phyloP scores from a whole-genome alignment of 1,140 invertebrate genomes.

The Hyphantria cunea region DNA sequence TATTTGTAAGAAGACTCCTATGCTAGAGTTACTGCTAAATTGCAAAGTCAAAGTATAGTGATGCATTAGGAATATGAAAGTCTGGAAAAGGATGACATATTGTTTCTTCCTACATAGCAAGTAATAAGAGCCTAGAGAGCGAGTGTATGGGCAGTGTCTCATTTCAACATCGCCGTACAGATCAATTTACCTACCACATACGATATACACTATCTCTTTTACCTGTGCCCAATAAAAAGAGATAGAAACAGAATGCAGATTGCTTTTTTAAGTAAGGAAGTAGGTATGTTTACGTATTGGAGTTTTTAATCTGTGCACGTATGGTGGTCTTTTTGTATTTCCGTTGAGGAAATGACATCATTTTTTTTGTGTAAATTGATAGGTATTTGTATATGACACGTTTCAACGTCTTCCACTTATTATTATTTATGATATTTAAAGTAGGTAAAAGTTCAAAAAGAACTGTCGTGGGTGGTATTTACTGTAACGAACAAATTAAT shows the following conservation, averaged over 20 bases:
- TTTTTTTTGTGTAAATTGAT: conserved; percentile 1
- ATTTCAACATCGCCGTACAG: conserved; percentile 30
- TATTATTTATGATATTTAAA: conserved; percentile 7
- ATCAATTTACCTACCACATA: conserved; percentile 31
- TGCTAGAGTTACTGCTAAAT: conserved; percentile 37
- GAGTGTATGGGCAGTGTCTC: conserved; percentile 34
- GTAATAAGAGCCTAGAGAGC: conserved; percentile 45
- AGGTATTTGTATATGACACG: conserved; percentile 3
- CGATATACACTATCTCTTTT: conserved; percentile 18
- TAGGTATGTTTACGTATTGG: conserved; percentile 17
- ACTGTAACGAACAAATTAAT: too few species aligned
- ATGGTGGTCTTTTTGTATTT: conserved; percentile 21
- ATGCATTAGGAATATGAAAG: too few species aligned
- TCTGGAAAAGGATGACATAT: conserved; percentile 49
- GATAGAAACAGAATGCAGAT: conserved; percentile 18
- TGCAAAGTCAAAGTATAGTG: conserved; percentile 10
- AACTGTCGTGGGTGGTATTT: too few species aligned
- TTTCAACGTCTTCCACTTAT: conserved; percentile 9
- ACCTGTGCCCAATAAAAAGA: not conserved
- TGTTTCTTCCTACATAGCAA: conserved; percentile 47
- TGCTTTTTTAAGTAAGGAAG: conserved; percentile 24
- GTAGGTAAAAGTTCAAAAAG: too few species aligned
- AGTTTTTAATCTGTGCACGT: conserved; percentile 26
- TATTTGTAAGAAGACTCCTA: not conserved
- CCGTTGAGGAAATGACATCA: conserved; percentile 17